Evolutionary conservation across 1,140 invertebrate genomes (phyloP).

Genomic region (Wiebesia pumilae): DNA sequence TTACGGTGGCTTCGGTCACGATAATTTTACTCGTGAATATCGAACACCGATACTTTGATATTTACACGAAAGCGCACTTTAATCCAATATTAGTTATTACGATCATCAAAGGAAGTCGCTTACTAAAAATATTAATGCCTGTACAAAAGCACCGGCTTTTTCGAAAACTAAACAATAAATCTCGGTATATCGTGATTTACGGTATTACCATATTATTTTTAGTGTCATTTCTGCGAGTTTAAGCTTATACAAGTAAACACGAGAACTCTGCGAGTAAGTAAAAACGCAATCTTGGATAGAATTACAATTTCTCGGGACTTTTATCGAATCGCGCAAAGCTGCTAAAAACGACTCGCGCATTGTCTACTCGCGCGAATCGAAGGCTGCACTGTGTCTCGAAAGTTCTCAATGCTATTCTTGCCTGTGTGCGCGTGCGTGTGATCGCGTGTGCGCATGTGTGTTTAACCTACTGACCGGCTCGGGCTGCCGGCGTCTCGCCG

Average conservation of each 20-base stretch:
- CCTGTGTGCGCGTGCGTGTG: not conserved
- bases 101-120: not conserved
- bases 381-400: not conserved
- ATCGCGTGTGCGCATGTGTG: slow-evolving; percentile 49
- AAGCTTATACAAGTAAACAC: no score
- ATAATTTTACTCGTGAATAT: not conserved
- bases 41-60: no score
- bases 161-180: no score
- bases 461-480: slow-evolving; percentile 73
- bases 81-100: not conserved
- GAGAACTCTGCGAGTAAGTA: no score
- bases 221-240: no score
- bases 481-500: slow-evolving; percentile 42
- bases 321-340: not conserved
- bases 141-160: no score
- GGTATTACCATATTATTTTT: no score
- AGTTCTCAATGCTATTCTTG: slow-evolving; percentile 20
- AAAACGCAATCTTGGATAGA: no score
- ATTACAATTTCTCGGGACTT: no score
- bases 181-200: no score
- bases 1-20: not conserved
- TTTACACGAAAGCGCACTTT: not conserved
- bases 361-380: not conserved
- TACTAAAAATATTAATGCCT: not conserved
- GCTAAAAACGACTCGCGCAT: not conserved